phyloP scores from a whole-genome alignment of 1,140 invertebrate species.

The Drosophila biarmipes region DNA sequence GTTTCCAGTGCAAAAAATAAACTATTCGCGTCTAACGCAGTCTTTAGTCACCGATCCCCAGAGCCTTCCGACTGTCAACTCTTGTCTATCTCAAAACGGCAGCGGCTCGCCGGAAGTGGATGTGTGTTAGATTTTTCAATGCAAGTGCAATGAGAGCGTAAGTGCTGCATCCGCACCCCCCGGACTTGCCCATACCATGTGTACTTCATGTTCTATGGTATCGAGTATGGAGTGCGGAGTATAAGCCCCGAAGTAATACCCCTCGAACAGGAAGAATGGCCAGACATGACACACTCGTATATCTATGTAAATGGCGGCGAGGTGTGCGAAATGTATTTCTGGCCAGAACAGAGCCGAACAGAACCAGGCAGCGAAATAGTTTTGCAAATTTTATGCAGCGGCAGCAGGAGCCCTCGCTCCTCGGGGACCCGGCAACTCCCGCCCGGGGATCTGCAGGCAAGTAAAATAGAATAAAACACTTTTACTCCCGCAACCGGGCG shows the following conservation, averaged over 20 bases:
- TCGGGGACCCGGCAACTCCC: constrained; percentile 29
- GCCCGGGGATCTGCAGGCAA: constrained; percentile 20
- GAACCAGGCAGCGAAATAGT: constrained; percentile 40
- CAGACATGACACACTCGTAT: constrained; percentile 50
- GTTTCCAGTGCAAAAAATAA: constrained; percentile 9
- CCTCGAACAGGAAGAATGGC: constrained; percentile 32
- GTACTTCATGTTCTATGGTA: not conserved
- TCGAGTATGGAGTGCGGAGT: not conserved
- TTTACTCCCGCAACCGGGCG: constrained; percentile 42
- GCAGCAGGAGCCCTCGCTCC: constrained; percentile 11
- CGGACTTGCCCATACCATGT: not conserved
- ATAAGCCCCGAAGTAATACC: constrained; percentile 21
- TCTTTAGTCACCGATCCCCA: constrained; percentile 16
- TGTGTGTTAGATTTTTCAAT: constrained; percentile 56
- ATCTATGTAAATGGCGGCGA: constrained; percentile 51
- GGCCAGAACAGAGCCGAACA: constrained; percentile 10
- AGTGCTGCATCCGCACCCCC: constrained; percentile 20
- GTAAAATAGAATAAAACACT: constrained; percentile 37
- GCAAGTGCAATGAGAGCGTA: constrained; percentile 66
- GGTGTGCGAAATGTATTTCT: constrained; percentile 51
- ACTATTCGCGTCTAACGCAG: constrained; percentile 14
- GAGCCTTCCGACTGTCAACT: constrained; percentile 26
- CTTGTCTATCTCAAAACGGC: constrained; percentile 46
- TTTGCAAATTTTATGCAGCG: constrained; percentile 65
- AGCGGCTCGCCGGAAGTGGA: constrained; percentile 40